Conservation (phyloP, 1,140 invertebrate species). For the Drosophila elegans region DNA sequence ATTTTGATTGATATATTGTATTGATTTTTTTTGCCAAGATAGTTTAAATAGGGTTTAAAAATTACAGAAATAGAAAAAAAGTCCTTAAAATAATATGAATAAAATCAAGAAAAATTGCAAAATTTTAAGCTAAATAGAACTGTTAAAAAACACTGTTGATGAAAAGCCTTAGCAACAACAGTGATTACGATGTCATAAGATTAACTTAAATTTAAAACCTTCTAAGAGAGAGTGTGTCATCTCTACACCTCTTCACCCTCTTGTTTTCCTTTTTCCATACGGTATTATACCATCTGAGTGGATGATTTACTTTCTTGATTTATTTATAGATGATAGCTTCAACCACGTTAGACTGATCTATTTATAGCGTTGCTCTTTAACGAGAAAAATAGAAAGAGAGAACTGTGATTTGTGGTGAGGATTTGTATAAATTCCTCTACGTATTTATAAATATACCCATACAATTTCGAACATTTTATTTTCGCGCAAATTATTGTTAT, state of each 20-base stretch:
- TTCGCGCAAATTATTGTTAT: slow-evolving; percentile 75
- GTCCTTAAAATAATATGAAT: not conserved
- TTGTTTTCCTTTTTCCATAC: slow-evolving; percentile 9
- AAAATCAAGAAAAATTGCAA: not conserved
- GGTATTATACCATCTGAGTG: not conserved
- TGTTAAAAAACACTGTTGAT: too few relatives aligned
- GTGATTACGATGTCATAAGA: not conserved
- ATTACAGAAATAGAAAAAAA: too few relatives aligned
- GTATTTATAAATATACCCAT: slow-evolving; percentile 21
- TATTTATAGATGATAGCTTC: slow-evolving; percentile 20
- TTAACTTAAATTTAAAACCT: not conserved
- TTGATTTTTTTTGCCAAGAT: too few relatives aligned
- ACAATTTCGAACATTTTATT: slow-evolving; percentile 51
- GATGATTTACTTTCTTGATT: slow-evolving; percentile 23
- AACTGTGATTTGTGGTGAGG: not conserved
- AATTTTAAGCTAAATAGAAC: too few relatives aligned
- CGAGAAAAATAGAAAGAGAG: not conserved
- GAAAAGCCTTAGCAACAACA: not conserved
- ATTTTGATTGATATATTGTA: too few relatives aligned
- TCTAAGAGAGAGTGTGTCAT: not conserved
- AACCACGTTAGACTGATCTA: slow-evolving; percentile 15
- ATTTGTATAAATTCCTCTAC: slow-evolving; percentile 14
- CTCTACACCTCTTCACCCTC: slow-evolving; percentile 3
- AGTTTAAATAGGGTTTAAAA: too few relatives aligned
- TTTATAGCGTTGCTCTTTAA: slow-evolving; percentile 19